Evolutionary conservation across 2,113 vertebrate species (phyloP), one percentile per base, ranked within the genome.

Genomic region (Vanacampus margaritifer): DNA sequence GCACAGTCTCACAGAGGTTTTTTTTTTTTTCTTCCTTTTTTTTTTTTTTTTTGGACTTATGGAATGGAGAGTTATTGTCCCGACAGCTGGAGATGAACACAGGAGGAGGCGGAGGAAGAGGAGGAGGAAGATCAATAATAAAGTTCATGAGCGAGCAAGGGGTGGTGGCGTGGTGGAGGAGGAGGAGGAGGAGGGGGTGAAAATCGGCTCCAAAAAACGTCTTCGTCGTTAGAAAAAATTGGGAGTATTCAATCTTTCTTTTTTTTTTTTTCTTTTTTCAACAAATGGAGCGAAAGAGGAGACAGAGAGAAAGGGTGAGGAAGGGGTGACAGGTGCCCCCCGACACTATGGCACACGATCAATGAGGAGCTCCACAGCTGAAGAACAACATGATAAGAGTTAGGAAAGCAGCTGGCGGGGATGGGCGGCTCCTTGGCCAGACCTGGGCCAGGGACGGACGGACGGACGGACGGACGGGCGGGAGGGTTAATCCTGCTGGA

Each of bases 21-120:
- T 85, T 45, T 46, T 63, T 63, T 37, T 43, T 23, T 24, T 63
- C 23, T 19, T n/a, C n/a, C n/a, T 36, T 41, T 62, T 62, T 43
- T 32, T 2, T 32, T 32, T 43, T 63, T 63, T 26, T 45, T 21
- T n/a, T 23, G 36, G 37, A 39, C 57, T 35, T 36, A 91, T 93
- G 92, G 91, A 92, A 93, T 93, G 92, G 88, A 92, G 89, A 92
- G 90, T 91, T 91, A 89, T 90, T 86, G 89, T 93, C 91, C 92
- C 86, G 91, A 92, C 91, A 90, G 89, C 88, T 89, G 91, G 88
- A 56, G 53, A 93, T 93, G 91, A 89, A 93, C 91, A 93, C 84
- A 92, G 90, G 92, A 80, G 92, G 89, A 84, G 65, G 46, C 13
- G 62, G 72, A 76, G 72, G 79, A 79, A 74, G 84, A 68, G 72